Evolutionary conservation across 2,797 vertebrate species (phyloP).

Genomic region (Chelon auratus): DNA sequence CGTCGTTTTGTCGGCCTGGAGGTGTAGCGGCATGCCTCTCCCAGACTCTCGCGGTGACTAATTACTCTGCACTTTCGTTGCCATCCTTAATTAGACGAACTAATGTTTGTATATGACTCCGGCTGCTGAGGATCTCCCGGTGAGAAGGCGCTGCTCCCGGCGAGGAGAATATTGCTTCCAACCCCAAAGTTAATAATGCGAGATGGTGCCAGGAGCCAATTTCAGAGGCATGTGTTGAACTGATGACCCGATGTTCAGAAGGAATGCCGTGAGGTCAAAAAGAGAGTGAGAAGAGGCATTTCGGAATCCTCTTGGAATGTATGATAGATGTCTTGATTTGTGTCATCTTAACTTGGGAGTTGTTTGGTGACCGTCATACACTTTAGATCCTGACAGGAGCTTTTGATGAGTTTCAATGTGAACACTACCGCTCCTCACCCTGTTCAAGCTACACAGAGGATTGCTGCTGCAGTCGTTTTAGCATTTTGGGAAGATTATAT

Average conservation of each 20-base stretch:
- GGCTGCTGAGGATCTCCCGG: conserved; percentile 48
- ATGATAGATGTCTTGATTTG: background rate
- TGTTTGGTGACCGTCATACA: conserved; percentile 9
- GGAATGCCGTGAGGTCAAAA: conserved; percentile 33
- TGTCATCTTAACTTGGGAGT: conserved; percentile 2
- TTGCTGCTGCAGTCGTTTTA: background rate
- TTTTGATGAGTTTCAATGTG: conserved; percentile 19
- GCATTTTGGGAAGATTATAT: background rate
- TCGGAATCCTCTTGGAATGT: background rate
- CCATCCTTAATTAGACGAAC: conserved; percentile 65
- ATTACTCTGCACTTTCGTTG: conserved; percentile 63
- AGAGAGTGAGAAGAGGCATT: conserved; percentile 29
- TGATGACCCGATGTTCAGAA: conserved; percentile 52
- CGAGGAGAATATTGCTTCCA: conserved; percentile 49
- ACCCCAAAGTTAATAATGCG: conserved; percentile 60
- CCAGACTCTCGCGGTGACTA: conserved; percentile 41
- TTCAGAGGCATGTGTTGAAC: conserved; percentile 66
- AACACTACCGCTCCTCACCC: background rate
- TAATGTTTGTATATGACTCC: conserved; percentile 54
- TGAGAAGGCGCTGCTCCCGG: conserved; percentile 31
- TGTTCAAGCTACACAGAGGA: background rate
- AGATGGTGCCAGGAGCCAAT: conserved; percentile 52
- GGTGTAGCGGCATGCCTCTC: conserved; percentile 38
- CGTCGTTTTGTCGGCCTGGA: conserved; percentile 11
- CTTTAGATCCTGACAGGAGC: conserved; percentile 1